Percentiles rank a stretch among this genome's conserved stretches.
Evolutionary conservation across 2,888 invertebrate species (phyloP).

Genomic region (Malthinus seriepunctatus): DNA sequence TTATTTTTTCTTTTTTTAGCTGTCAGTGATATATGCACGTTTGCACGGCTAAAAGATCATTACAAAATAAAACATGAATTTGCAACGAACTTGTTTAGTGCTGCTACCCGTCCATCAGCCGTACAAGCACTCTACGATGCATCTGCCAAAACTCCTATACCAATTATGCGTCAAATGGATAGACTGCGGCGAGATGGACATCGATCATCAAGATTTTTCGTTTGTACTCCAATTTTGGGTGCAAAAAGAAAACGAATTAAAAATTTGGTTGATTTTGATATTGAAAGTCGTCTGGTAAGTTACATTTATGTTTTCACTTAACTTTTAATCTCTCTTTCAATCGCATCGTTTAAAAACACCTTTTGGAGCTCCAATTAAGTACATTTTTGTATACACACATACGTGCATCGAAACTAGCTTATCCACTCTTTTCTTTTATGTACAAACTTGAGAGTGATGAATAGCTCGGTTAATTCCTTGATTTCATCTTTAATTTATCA

Average conservation of each 20-base stretch:
- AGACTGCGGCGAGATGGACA: conserved; percentile 66
- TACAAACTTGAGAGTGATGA: too few species aligned
- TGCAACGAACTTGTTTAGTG: conserved; percentile 74
- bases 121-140: conserved; percentile 78
- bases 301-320: not conserved
- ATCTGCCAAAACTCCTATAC: conserved; percentile 68
- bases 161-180: conserved; percentile 69
- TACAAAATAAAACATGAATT: conserved; percentile 72
- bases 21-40: conserved; percentile 88
- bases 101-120: conserved; percentile 73
- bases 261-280: conserved; percentile 76
- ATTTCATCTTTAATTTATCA: too few species aligned
- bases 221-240: conserved; percentile 81
- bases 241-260: conserved; percentile 69
- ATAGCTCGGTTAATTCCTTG: too few species aligned
- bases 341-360: too few species aligned
- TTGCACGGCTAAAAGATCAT: conserved; percentile 78
- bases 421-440: too few species aligned
- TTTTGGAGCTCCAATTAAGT: too few species aligned
- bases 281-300: conserved; percentile 87
- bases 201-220: conserved; percentile 70
- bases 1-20: conserved; percentile 63
- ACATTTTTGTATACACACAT: too few species aligned
- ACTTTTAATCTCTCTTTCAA: too few species aligned
- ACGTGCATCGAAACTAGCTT: too few species aligned